A percentile compares a stretch with the other conserved stretches of the same genome.
phyloP scores from a whole-genome alignment of 2,113 vertebrate genomes.

The Calonectris borealis region DNA sequence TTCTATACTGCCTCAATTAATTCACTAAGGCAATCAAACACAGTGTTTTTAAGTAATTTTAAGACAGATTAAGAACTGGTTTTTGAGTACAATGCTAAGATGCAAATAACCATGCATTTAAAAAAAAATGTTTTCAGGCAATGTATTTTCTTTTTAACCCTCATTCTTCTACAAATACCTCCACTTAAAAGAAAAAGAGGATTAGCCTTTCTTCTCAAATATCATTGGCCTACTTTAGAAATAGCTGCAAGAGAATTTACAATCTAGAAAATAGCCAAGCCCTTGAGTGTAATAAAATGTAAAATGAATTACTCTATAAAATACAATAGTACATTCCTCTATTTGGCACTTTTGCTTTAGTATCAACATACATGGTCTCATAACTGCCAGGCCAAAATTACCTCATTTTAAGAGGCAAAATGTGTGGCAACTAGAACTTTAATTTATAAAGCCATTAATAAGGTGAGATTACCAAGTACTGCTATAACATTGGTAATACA shows the following conservation, averaged over 20 bases:
- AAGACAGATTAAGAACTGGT: neutral
- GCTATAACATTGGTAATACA: neutral
- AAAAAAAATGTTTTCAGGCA: neutral
- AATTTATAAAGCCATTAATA: neutral
- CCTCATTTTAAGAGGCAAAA: neutral
- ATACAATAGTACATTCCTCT: neutral
- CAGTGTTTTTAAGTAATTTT: neutral
- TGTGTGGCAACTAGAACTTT: neutral
- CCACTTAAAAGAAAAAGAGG: neutral
- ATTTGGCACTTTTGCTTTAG: neutral
- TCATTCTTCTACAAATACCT: neutral
- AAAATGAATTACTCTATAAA: neutral
- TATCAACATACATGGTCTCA: neutral
- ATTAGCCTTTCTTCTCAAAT: neutral
- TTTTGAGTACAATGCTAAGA: neutral
- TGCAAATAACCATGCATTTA: neutral
- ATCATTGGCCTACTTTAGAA: neutral
- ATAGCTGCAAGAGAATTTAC: neutral
- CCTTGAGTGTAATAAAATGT: neutral
- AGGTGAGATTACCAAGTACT: neutral
- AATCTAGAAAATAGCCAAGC: neutral
- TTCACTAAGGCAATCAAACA: neutral
- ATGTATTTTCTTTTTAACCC: neutral
- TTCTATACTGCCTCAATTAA: neutral
- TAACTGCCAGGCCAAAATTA: neutral